Conservation (phyloP, 2,113 vertebrate species). For the Trichechus manatus region DNA sequence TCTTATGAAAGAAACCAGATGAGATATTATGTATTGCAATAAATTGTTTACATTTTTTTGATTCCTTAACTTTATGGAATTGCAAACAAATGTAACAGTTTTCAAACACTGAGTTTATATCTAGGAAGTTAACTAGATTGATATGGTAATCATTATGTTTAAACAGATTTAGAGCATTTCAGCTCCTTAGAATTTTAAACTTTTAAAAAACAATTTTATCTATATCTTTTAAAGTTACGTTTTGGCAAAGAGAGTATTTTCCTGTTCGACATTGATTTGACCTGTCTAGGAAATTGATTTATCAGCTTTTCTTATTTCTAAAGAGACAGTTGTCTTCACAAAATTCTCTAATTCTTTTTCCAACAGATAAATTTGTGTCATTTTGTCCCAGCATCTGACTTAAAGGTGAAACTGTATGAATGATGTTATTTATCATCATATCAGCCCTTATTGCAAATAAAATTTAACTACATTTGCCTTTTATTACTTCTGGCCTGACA, state of each 20-base stretch:
- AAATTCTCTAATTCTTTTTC: constrained; percentile 58
- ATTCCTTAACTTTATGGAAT: constrained; percentile 49
- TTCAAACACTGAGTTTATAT: constrained; percentile 32
- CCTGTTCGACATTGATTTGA: constrained; percentile 64
- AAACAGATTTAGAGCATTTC: constrained; percentile 50
- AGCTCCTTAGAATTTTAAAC: constrained; percentile 48
- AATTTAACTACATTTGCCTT: constrained; percentile 42
- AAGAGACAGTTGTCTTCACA: constrained; percentile 67
- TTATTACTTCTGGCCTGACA: constrained; percentile 21
- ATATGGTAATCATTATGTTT: constrained; percentile 35
- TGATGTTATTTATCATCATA: constrained; percentile 45
- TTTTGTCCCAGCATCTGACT: constrained; percentile 47
- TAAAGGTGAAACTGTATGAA: constrained; percentile 55
- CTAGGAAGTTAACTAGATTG: constrained; percentile 47
- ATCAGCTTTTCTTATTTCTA: constrained; percentile 68
- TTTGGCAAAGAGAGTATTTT: constrained; percentile 41
- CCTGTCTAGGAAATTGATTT: constrained; percentile 69
- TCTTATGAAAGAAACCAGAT: constrained; percentile 53
- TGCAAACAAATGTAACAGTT: constrained; percentile 43
- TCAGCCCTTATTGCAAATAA: constrained; percentile 43
- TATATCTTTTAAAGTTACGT: constrained; percentile 58
- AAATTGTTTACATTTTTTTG: background rate
- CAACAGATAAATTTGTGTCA: constrained; percentile 60
- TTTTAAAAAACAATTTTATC: constrained; percentile 56
- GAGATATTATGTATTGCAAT: constrained; percentile 36